A percentile compares a stretch with the other conserved stretches of the same genome.
These are phyloP conservation scores for Holacanthus passer DNA, from an alignment of 2,113 vertebrate genomes.

Conservation along the genomic window DNA sequence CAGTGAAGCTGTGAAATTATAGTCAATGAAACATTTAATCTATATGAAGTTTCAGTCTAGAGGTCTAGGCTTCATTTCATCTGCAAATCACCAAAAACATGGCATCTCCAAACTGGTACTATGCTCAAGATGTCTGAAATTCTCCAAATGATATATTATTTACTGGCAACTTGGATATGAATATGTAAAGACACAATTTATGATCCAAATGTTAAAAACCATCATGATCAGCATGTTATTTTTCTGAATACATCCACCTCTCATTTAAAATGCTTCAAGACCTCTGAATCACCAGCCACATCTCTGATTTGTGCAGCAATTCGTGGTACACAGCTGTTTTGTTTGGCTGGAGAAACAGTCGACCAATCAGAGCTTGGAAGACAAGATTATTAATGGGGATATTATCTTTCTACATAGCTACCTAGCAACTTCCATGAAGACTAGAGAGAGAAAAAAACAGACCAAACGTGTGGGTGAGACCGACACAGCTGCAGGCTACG, in stretches of 20 bases:
- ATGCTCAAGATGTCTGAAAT: too few species aligned
- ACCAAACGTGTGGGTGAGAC: too few species aligned
- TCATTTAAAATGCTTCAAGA: background rate
- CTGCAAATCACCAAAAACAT: background rate
- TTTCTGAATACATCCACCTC: background rate
- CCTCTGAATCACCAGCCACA: background rate
- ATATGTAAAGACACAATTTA: background rate
- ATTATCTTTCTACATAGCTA: too few species aligned
- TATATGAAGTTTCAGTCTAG: background rate
- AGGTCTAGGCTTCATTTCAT: background rate
- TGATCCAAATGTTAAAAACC: background rate
- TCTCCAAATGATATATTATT: too few species aligned
- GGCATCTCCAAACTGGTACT: too few species aligned
- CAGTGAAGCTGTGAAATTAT: background rate
- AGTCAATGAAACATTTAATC: slow-evolving; percentile 10
- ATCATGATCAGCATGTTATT: background rate
- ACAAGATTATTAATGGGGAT: too few species aligned
- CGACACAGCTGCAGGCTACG: too few species aligned
- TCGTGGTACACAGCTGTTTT: background rate
- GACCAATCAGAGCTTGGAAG: background rate
- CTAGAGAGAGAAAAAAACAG: too few species aligned
- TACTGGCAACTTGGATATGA: background rate
- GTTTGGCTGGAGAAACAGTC: background rate
- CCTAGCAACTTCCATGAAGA: too few species aligned
- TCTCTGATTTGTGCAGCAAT: background rate